These are phyloP conservation scores for Amitus sp. DNA, from an alignment of 2,888 invertebrate genomes.

Conservation along the genomic window DNA sequence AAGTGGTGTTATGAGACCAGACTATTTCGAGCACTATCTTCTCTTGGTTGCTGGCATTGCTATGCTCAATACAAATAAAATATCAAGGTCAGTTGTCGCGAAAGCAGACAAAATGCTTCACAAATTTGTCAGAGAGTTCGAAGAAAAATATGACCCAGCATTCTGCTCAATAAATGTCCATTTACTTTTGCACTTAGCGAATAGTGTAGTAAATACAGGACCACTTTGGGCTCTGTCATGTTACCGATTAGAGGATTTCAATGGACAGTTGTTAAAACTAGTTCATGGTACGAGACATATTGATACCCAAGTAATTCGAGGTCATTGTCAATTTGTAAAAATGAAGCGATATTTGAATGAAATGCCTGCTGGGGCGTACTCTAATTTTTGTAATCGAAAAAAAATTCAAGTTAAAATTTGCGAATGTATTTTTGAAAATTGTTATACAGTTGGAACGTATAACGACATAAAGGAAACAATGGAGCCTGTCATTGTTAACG, in stretches of 20 bases:
- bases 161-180: conserved; percentile 5
- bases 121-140: conserved; percentile 25
- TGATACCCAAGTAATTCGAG: conserved; percentile 18
- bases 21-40: conserved; percentile 11
- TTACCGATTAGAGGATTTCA: not conserved
- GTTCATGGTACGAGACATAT: conserved; percentile 28
- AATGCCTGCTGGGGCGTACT: not conserved
- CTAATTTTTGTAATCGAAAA: not conserved
- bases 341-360: conserved; percentile 9
- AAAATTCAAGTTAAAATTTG: not conserved
- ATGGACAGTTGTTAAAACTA: not conserved
- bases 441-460: not conserved
- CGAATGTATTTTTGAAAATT: not conserved
- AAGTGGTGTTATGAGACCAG: not conserved
- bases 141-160: conserved; percentile 16
- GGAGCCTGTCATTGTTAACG: no score
- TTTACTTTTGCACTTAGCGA: not conserved
- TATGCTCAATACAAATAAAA: conserved; percentile 19
- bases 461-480: not conserved
- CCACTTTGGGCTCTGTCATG: not conserved
- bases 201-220: not conserved
- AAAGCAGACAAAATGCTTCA: conserved; percentile 9
- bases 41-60: conserved; percentile 27
- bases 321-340: conserved; percentile 20
- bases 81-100: conserved; percentile 4